Percentiles rank a stretch among this genome's conserved stretches.
Conservation (phyloP, 2,113 vertebrate species). For the Salvelinus namaycush region DNA sequence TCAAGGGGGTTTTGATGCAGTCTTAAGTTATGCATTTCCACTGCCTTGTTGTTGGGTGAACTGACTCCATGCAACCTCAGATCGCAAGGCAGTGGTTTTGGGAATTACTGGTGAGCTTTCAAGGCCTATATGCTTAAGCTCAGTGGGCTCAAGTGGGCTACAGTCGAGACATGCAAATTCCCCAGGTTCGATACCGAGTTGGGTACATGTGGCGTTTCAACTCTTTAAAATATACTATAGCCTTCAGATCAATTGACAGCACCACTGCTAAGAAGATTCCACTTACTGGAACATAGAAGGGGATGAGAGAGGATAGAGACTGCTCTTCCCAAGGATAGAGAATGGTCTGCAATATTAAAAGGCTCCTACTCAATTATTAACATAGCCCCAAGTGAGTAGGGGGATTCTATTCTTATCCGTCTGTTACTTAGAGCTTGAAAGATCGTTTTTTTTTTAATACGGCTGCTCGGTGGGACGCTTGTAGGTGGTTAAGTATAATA, state of each 20-base stretch:
- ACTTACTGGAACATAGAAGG: background rate
- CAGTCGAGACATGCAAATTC: too few species aligned
- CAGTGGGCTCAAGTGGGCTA: too few species aligned
- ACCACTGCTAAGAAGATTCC: background rate
- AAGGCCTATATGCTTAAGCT: too few species aligned
- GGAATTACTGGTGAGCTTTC: too few species aligned
- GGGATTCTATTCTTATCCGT: slow-evolving; percentile 34
- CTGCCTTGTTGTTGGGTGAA: background rate
- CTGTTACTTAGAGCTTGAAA: slow-evolving; percentile 28
- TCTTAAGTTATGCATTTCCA: background rate
- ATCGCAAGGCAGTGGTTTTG: too few species aligned
- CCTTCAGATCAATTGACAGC: background rate
- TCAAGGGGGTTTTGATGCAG: background rate
- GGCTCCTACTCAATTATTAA: slow-evolving; percentile 33
- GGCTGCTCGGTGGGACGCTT: slow-evolving; percentile 33
- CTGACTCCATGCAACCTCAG: background rate
- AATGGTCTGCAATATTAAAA: slow-evolving; percentile 37
- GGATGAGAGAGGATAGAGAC: background rate
- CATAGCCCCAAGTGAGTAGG: slow-evolving; percentile 24
- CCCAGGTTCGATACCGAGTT: too few species aligned
- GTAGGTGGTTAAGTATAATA: slow-evolving; percentile 26
- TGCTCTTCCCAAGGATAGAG: slow-evolving; percentile 22
- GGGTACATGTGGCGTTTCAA: too few species aligned
- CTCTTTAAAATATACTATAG: too few species aligned
- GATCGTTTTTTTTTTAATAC: slow-evolving; percentile 34